Conservation (phyloP, 1,140 invertebrate genomes). For the Drosophila nasuta region DNA sequence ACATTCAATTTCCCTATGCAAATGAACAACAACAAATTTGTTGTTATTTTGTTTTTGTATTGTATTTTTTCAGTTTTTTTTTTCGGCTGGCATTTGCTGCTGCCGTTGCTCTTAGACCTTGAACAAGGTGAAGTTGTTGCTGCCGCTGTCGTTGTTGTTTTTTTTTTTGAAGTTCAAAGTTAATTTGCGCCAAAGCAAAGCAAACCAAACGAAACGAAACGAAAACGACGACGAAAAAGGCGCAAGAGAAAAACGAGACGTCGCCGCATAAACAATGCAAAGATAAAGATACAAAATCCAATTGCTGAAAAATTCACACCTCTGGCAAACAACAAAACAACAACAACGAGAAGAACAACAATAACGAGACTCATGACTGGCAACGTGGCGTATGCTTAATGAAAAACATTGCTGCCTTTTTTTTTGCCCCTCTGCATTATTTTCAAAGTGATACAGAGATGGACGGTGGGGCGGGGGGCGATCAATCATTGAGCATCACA, state of each 20-base stretch:
- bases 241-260: constrained; percentile 49
- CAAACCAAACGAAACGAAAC: constrained; percentile 53
- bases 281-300: constrained; percentile 63
- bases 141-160: constrained; percentile 1
- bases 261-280: constrained; percentile 53
- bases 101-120: constrained; percentile 72
- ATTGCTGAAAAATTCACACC: constrained; percentile 74
- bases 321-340: constrained; percentile 21
- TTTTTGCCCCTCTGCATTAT: no score
- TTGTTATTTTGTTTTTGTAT: constrained; percentile 21
- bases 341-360: background rate
- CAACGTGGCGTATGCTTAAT: constrained; percentile 64
- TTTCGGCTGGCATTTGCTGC: constrained; percentile 54
- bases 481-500: constrained; percentile 42
- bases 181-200: constrained; percentile 63
- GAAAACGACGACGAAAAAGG: constrained; percentile 22
- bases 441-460: background rate
- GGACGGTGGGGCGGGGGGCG: background rate
- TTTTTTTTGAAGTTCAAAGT: constrained; percentile 76
- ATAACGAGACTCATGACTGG: constrained; percentile 17
- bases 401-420: constrained; percentile 23
- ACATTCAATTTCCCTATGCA: constrained; percentile 80
- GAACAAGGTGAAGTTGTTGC: constrained; percentile 75
- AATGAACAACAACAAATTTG: constrained; percentile 55
- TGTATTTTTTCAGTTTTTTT: constrained; percentile 27